These are phyloP conservation scores for Meloidogyne hapla DNA, from an alignment of 1,140 invertebrate genomes.

Conservation along the genomic window DNA sequence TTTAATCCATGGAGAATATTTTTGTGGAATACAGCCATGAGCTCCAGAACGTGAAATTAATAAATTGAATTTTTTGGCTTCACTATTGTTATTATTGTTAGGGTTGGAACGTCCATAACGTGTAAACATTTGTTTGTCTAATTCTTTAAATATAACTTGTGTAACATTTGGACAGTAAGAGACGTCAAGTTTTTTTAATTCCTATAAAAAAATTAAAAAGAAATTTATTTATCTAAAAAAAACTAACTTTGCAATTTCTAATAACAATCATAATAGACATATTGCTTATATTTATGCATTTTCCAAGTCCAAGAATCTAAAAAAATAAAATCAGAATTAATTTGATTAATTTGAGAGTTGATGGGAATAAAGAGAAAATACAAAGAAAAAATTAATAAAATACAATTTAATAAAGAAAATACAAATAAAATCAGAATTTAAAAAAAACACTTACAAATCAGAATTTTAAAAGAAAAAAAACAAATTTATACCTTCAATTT, in stretches of 20 bases:
- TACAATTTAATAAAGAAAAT: too few relatives aligned
- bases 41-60: slow-evolving; percentile 18
- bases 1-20: slow-evolving; percentile 1
- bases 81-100: background rate
- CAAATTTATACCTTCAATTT: slow-evolving; percentile 8
- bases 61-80: slow-evolving; percentile 11
- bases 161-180: slow-evolving; percentile 21
- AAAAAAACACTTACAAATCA: background rate
- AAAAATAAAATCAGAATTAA: background rate
- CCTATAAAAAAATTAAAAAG: background rate
- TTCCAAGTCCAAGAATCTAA: slow-evolving; percentile 14
- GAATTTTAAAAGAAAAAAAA: background rate
- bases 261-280: slow-evolving; percentile 9
- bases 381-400: too few relatives aligned
- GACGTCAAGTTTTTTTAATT: slow-evolving; percentile 4
- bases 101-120: slow-evolving; percentile 12
- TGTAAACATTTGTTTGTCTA: slow-evolving; percentile 15
- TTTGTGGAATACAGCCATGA: slow-evolving; percentile 8
- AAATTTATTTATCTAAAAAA: background rate
- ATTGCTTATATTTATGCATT: slow-evolving; percentile 18
- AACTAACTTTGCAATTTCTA: slow-evolving; percentile 24
- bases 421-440: too few relatives aligned
- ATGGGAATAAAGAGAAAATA: too few relatives aligned
- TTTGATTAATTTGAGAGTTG: too few relatives aligned
- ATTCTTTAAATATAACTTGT: slow-evolving; percentile 16